Base-by-base conservation (phyloP, 2,888 invertebrate genomes). In the Luperina testacea region DNA sequence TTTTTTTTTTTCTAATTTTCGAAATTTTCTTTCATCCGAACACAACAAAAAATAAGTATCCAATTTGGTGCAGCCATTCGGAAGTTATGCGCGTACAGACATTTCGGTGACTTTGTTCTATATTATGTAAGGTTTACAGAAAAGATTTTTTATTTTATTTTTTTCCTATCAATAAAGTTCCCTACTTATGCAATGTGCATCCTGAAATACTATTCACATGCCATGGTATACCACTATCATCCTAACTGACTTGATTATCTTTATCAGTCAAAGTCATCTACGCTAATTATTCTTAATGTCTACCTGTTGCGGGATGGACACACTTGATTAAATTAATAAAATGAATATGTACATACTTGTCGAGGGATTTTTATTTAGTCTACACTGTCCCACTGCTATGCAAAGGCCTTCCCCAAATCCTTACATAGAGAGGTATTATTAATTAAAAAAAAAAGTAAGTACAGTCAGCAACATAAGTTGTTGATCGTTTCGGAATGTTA, bases 101-200 rank as follows among this genome's bases (percentile, higher is more conserved):
- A 38, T 38, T 38, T 38, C 38, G 7, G 38, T 6, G 38, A 38
- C 38, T 38, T 38, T 38, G 38, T 38, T 38, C 0, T 6, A 6
- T 38, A 38, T 6, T 38, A 38, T 38, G 38, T 38, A 38, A 38
- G 38, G 6, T 82, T 63, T 70, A 79, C 82, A 74, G 17, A 77
- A 51, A 76, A 61, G 0, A 57, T 71, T n/a, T 13, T 61, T 65
- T 65, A 24, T 32, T 71, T 71, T n/a, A 7, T 3, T 42, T 71
- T 68, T 8, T 32, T 32, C 8, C 11, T 11, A 64, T 38, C 11
- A 11, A n/a, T 57, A 32, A 38, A n/a, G 32, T 17, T 59, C 11
- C 11, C 57, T 71, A 17, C 15, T n/a, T 3, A 27, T 68, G 68
- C 45, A 45, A 20, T 68, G 38, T 59, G 15, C 24, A 38, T 61